Conservation (phyloP, 2,113 vertebrate species). For the Gobius niger region DNA sequence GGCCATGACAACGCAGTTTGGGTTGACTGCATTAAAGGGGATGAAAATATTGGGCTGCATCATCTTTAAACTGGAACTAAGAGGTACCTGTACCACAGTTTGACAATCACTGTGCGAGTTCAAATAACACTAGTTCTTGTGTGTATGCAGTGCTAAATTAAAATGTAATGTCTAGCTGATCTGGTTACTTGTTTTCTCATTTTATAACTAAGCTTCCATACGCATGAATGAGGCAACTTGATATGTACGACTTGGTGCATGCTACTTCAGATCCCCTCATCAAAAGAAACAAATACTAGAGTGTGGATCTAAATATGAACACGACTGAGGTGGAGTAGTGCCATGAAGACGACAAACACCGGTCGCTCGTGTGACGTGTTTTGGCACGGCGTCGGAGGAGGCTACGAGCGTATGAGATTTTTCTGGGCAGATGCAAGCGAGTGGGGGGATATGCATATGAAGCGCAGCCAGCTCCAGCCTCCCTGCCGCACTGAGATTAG, state of each 20-base stretch:
- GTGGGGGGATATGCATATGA: slow-evolving; percentile 51
- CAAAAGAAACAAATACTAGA: slow-evolving; percentile 19
- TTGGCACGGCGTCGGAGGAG: slow-evolving; percentile 34
- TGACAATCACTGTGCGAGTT: too few relatives aligned
- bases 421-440: slow-evolving; percentile 41
- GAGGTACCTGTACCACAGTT: too few relatives aligned
- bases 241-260: not conserved
- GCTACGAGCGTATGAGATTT: slow-evolving; percentile 42
- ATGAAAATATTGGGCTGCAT: slow-evolving; percentile 1
- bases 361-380: slow-evolving; percentile 20
- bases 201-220: too few relatives aligned
- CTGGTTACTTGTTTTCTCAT: too few relatives aligned
- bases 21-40: slow-evolving; percentile 11
- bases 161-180: too few relatives aligned
- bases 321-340: slow-evolving; percentile 14
- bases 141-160: too few relatives aligned
- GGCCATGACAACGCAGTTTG: slow-evolving; percentile 11
- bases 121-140: too few relatives aligned
- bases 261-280: slow-evolving; percentile 18
- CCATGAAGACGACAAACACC: slow-evolving; percentile 14
- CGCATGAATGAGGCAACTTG: too few relatives aligned
- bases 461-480: slow-evolving; percentile 49
- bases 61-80: not conserved
- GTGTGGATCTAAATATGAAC: slow-evolving; percentile 36
- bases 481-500: slow-evolving; percentile 61